Evolutionary conservation across 2,797 vertebrate genomes (phyloP), one percentile per base, ranked within the genome.

Genomic region (Jordanella pulchra): DNA sequence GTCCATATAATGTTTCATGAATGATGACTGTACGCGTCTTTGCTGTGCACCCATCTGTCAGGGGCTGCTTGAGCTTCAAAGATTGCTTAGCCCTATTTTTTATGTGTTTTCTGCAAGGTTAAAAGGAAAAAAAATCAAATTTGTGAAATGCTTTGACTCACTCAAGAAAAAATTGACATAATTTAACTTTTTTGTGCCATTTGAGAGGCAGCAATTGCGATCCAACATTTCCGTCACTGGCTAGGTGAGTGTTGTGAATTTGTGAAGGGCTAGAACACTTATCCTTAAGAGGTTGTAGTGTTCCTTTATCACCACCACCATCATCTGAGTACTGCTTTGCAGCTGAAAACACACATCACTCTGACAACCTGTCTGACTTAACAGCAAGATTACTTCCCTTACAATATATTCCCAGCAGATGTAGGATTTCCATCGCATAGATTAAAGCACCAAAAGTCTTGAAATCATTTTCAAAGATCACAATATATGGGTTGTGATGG

Each of bases 201-300:
- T 64, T 54, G 6, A 30, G 69, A 67, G 48, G 69, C 63, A 67
- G 60, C 56, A 10, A 56, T 67, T 76, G 7, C 21, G 12, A 71
- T 1, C 42, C 51, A 42, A 42, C 18, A 11, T 50, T 61, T 80
- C 13, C 71, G 53, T 58, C 23, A 28, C 63, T 28, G 10, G 2
- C 10, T 78, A 50, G 71, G 67, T 74, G 44, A 60, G 27, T 55
- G 48, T 75, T 18, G 25, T 72, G 71, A 78, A 91, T 88, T 92
- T 93, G 91, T 84, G 87, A 93, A 93, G 91, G 90, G 90, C 91
- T 93, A 89, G 85, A 91, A 89, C 85, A 91, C 84, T 72, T 72
- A 68, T 61, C 76, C 79, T 82, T 44, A 28, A 73, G 53, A 79
- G 83, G 84, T 54, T 77, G 73, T 25, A 66, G 80, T 86, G 89